These are phyloP conservation scores for Lophochroa leadbeateri DNA, from an alignment of 2,113 vertebrate genomes.

Conservation along the genomic window DNA sequence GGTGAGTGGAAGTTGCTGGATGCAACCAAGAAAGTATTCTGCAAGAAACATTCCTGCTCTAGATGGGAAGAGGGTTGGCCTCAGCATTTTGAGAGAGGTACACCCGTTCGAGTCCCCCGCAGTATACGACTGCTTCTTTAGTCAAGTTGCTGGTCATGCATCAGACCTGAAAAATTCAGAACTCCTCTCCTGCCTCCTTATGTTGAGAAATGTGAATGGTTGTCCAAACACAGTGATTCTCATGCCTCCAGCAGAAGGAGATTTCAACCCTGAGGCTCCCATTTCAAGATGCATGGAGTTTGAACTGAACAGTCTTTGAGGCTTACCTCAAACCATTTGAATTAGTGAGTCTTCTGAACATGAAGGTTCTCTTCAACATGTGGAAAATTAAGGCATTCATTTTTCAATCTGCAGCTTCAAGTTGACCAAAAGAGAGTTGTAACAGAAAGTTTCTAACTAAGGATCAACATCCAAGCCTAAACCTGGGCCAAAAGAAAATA, in stretches of 20 bases:
- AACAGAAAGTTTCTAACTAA: neutral
- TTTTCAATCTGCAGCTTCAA: neutral
- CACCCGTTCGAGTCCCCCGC: neutral
- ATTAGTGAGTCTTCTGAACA: neutral
- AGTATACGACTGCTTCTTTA: accelerated
- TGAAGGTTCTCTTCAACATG: neutral
- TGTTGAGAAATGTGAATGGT: neutral
- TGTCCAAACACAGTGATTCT: neutral
- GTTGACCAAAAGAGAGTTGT: neutral
- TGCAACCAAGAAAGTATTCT: neutral
- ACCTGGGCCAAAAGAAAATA: neutral
- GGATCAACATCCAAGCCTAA: neutral
- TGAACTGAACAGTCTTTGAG: neutral
- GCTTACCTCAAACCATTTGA: neutral
- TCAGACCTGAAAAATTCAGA: neutral
- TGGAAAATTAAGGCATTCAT: neutral
- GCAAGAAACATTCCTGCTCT: neutral
- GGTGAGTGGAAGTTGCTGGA: neutral
- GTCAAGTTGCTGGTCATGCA: neutral
- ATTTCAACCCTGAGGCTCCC: neutral
- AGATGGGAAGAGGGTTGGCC: neutral
- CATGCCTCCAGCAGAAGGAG: neutral
- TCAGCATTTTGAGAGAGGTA: neutral
- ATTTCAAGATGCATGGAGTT: neutral
- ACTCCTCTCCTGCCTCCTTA: neutral